Percentiles rank a stretch among this genome's conserved stretches.
phyloP scores from a whole-genome alignment of 1,140 invertebrate genomes.

The Vollenhovia emeryi region DNA sequence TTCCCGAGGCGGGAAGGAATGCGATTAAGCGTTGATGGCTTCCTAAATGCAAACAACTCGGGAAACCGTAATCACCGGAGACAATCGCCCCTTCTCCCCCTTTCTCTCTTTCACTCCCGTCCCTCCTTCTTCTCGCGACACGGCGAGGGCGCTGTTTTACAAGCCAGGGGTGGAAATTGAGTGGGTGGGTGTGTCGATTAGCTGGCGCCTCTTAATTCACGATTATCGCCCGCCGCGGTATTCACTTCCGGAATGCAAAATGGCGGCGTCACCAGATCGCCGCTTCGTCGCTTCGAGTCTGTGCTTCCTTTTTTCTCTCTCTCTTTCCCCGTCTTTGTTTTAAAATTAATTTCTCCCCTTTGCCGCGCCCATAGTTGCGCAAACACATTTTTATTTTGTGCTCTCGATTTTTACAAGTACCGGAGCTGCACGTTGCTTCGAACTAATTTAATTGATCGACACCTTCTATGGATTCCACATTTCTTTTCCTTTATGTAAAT shows the following conservation, averaged over 20 bases:
- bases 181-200: constrained; percentile 65
- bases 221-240: constrained; percentile 47
- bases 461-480: too few species aligned
- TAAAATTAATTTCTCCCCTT: neutral
- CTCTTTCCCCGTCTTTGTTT: too few species aligned
- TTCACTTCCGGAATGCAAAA: constrained; percentile 51
- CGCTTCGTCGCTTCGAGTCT: neutral
- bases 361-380: neutral
- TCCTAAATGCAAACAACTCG: constrained; percentile 85
- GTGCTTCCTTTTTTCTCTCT: neutral
- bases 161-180: constrained; percentile 57
- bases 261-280: constrained; percentile 21
- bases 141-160: constrained; percentile 66
- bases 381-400: neutral
- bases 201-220: constrained; percentile 55
- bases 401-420: neutral
- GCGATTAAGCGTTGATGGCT: constrained; percentile 85
- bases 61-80: constrained; percentile 77
- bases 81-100: constrained; percentile 67
- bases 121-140: constrained; percentile 49
- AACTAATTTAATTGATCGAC: neutral
- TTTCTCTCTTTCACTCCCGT: neutral
- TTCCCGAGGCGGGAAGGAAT: constrained; percentile 83
- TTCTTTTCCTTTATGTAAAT: neutral
- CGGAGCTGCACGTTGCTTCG: neutral